phyloP scores from a whole-genome alignment of 2,888 invertebrate species.

The Schizaphis graminum region DNA sequence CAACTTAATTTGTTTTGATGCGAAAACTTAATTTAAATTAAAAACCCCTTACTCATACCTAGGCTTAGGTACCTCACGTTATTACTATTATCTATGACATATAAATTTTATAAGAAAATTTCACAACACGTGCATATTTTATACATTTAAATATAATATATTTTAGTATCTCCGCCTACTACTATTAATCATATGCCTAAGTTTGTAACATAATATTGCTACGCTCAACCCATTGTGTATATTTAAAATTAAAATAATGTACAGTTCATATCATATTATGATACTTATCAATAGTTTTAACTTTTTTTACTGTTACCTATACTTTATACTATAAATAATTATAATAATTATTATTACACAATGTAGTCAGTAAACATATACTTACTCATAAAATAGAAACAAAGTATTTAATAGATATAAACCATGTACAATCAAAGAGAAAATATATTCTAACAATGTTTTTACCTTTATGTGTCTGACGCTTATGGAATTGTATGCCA shows the following conservation, averaged over 20 bases:
- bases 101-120: not conserved
- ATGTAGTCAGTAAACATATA: not conserved
- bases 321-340: not conserved
- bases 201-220: not conserved
- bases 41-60: not conserved
- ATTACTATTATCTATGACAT: not conserved
- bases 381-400: not conserved
- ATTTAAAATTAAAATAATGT: not conserved
- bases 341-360: not conserved
- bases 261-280: not conserved
- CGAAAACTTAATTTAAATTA: too few species aligned
- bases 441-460: not conserved
- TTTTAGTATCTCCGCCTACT: not conserved
- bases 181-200: not conserved
- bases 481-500: not conserved
- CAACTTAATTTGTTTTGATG: not conserved
- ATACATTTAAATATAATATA: not conserved
- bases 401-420: not conserved
- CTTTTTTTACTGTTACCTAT: not conserved
- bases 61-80: not conserved
- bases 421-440: too few species aligned
- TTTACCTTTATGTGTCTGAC: not conserved
- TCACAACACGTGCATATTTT: not conserved
- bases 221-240: not conserved
- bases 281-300: not conserved